These are phyloP conservation scores for Catostomus latipinnis DNA, from an alignment of 2,797 vertebrate genomes.

Conservation along the genomic window DNA sequence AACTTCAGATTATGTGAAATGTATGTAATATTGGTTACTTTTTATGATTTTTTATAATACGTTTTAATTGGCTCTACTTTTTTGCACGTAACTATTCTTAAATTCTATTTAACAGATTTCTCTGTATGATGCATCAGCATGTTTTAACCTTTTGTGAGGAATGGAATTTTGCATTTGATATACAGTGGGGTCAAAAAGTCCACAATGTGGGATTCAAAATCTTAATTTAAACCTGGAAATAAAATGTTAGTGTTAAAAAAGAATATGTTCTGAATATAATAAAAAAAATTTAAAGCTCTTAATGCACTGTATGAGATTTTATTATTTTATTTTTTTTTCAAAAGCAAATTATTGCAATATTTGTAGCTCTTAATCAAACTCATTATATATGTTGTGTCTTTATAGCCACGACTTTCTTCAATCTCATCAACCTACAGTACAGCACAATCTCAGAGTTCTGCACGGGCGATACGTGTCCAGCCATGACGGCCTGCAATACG, in stretches of 20 bases:
- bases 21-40: background rate
- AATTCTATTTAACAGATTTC: too few species aligned
- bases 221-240: too few species aligned
- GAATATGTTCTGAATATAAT: too few species aligned
- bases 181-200: too few species aligned
- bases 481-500: constrained; percentile 98
- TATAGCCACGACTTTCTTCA: constrained; percentile 98
- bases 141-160: too few species aligned
- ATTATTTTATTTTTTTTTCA: background rate
- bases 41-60: background rate
- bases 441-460: constrained; percentile 99
- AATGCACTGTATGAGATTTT: background rate
- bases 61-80: background rate
- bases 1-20: background rate
- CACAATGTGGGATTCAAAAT: too few species aligned
- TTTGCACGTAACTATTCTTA: too few species aligned
- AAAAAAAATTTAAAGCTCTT: too few species aligned
- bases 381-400: background rate
- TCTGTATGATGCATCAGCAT: too few species aligned
- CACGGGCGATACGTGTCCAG: constrained; percentile 95
- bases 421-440: constrained; percentile 99
- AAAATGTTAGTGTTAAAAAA: too few species aligned
- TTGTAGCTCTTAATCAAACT: background rate
- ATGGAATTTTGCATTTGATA: too few species aligned
- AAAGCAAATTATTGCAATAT: background rate